A percentile compares a stretch with the other conserved stretches of the same genome.
Evolutionary conservation across 2,888 invertebrate genomes (phyloP).

Genomic region (Tachina grossa): DNA sequence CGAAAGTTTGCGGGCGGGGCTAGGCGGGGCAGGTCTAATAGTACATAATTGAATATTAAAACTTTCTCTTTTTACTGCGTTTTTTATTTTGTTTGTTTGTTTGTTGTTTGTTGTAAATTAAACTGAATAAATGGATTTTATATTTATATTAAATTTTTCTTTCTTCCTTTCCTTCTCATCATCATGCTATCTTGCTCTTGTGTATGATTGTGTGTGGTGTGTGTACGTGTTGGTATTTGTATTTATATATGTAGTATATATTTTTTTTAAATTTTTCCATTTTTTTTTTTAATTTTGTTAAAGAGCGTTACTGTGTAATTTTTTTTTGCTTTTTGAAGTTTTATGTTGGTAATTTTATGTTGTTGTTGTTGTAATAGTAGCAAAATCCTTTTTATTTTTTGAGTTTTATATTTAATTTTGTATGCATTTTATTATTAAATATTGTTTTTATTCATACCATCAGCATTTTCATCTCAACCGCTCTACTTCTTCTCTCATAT

Average conservation of each 20-base stretch:
- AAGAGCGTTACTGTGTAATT: slow-evolving; percentile 76
- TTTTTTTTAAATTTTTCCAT: slow-evolving; percentile 43
- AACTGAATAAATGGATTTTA: slow-evolving; percentile 70
- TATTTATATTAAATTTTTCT: slow-evolving; percentile 65
- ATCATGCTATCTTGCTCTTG: slow-evolving; percentile 52
- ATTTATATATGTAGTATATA: slow-evolving; percentile 72
- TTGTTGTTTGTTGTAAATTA: slow-evolving; percentile 69
- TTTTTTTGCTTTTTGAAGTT: slow-evolving; percentile 32
- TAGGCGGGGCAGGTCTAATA: neutral
- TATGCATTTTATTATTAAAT: slow-evolving; percentile 73
- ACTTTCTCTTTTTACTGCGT: slow-evolving; percentile 64
- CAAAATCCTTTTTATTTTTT: slow-evolving; percentile 71
- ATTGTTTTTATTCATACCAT: slow-evolving; percentile 73
- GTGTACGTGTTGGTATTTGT: slow-evolving; percentile 63
- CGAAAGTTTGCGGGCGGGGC: neutral
- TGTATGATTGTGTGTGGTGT: slow-evolving; percentile 54
- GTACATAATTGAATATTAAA: slow-evolving; percentile 44
- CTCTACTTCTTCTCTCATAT: slow-evolving; percentile 75
- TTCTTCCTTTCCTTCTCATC: slow-evolving; percentile 59
- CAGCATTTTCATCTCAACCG: slow-evolving; percentile 78
- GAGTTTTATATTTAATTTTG: slow-evolving; percentile 65
- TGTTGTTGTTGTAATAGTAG: slow-evolving; percentile 77
- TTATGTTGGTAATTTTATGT: slow-evolving; percentile 72
- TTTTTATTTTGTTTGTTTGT: slow-evolving; percentile 55
- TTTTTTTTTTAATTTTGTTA: slow-evolving; percentile 74